Evolutionary conservation across 2,888 invertebrate species (phyloP).

Genomic region (Platycheirus albimanus): DNA sequence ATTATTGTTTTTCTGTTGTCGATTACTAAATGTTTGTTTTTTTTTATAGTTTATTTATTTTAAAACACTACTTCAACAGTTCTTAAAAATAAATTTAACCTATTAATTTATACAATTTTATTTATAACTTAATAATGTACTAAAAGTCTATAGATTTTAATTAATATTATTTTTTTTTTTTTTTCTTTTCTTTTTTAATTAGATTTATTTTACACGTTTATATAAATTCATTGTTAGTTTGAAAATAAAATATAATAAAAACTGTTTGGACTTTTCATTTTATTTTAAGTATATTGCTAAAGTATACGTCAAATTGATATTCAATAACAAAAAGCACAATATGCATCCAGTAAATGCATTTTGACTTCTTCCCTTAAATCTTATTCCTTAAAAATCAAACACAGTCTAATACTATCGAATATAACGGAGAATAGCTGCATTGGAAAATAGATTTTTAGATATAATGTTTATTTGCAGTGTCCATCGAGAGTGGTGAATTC

Average conservation of each 20-base stretch:
- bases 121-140: conserved; percentile 40
- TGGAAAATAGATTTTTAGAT: conserved; percentile 72
- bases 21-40: conserved; percentile 42
- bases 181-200: conserved; percentile 27
- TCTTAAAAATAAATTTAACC: conserved; percentile 54
- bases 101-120: conserved; percentile 50
- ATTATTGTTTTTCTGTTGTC: conserved; percentile 52
- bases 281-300: conserved; percentile 61
- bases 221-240: conserved; percentile 52
- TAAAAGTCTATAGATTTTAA: conserved; percentile 41
- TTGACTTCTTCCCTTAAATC: conserved; percentile 15
- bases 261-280: conserved; percentile 53
- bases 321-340: conserved; percentile 53
- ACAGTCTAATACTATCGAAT: conserved; percentile 40
- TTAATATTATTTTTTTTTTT: conserved; percentile 20
- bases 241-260: conserved; percentile 31
- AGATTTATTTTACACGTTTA: conserved; percentile 51
- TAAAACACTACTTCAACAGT: conserved; percentile 61
- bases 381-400: conserved; percentile 32
- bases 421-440: conserved; percentile 35
- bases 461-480: conserved; percentile 74
- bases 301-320: conserved; percentile 57
- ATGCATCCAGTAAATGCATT: conserved; percentile 54
- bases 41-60: conserved; percentile 26
- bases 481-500: conserved; percentile 82